A percentile compares a stretch with the other conserved stretches of the same genome.
These are phyloP conservation scores for Bufo bufo DNA, from an alignment of 2,113 vertebrate species.

Conservation along the genomic window DNA sequence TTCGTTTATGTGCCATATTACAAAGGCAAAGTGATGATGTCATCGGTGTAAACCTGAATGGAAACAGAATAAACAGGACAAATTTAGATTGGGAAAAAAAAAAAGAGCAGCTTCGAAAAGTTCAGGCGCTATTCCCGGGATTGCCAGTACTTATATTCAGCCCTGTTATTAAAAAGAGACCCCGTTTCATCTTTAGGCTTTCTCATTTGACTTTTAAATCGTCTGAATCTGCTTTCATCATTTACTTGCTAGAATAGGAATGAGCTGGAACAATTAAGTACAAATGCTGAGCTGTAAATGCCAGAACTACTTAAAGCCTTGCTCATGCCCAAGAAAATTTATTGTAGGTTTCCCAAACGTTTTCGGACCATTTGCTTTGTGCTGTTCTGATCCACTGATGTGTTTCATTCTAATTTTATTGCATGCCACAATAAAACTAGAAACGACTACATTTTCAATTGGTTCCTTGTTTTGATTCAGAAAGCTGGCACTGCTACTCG, in stretches of 20 bases:
- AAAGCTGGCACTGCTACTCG: conserved; percentile 12
- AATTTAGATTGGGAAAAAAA: conserved; percentile 22
- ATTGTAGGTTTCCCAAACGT: conserved; percentile 35
- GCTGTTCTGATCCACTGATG: conserved; percentile 19
- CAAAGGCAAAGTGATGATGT: conserved; percentile 47
- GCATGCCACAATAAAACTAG: conserved; percentile 34
- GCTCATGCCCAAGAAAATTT: not conserved
- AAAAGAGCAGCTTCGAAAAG: not conserved
- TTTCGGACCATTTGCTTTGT: conserved; percentile 32
- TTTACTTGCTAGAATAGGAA: conserved; percentile 38
- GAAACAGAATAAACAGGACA: conserved; percentile 49
- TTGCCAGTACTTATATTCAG: conserved; percentile 37
- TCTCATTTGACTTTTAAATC: conserved; percentile 58
- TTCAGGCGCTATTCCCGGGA: not conserved
- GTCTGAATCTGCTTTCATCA: conserved; percentile 47
- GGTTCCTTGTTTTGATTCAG: conserved; percentile 3
- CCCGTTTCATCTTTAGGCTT: conserved; percentile 51
- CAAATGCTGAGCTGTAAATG: conserved; percentile 19
- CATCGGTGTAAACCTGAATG: conserved; percentile 33
- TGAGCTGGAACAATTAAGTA: conserved; percentile 48
- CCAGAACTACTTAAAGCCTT: conserved; percentile 19
- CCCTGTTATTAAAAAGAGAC: conserved; percentile 51
- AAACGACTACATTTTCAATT: conserved; percentile 16
- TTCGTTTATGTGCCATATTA: conserved; percentile 38
- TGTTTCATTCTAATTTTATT: conserved; percentile 41